These are phyloP conservation scores for Bembecia ichneumoniformis DNA, from an alignment of 2,888 invertebrate genomes.

Conservation along the genomic window DNA sequence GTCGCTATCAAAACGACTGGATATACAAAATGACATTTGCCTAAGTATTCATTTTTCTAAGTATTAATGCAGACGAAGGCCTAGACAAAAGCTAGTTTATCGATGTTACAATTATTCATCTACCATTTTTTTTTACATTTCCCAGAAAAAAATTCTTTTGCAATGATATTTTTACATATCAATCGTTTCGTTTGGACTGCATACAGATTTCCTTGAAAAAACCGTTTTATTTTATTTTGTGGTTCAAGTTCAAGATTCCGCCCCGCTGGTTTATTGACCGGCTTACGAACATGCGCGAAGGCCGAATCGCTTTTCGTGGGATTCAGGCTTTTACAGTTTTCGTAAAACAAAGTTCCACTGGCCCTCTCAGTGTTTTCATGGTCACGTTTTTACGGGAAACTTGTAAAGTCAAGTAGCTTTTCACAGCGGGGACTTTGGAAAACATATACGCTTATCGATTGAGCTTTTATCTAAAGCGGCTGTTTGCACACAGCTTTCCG, in stretches of 20 bases:
- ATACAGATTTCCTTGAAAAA: not conserved
- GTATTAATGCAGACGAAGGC: no score
- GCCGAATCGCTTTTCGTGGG: not conserved
- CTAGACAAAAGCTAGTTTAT: no score
- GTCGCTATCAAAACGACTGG: no score
- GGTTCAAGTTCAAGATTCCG: slow-evolving; percentile 64
- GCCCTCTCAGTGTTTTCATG: not conserved
- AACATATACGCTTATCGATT: slow-evolving; percentile 37
- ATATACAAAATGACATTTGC: no score
- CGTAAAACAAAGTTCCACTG: not conserved
- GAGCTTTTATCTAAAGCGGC: slow-evolving; percentile 37
- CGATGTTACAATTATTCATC: no score
- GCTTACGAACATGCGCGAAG: slow-evolving; percentile 39
- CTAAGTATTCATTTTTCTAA: no score
- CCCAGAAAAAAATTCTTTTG: not conserved
- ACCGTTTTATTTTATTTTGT: slow-evolving; percentile 34
- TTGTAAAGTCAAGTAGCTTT: not conserved
- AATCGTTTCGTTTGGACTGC: not conserved
- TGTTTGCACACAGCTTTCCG: slow-evolving; percentile 41
- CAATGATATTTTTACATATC: not conserved
- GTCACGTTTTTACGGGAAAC: not conserved
- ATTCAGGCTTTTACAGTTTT: not conserved
- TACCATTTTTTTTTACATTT: no score
- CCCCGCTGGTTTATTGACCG: slow-evolving; percentile 54
- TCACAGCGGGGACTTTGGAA: not conserved